These are phyloP conservation scores for Lithobius niger DNA, from an alignment of 1,140 invertebrate species.

Conservation along the genomic window DNA sequence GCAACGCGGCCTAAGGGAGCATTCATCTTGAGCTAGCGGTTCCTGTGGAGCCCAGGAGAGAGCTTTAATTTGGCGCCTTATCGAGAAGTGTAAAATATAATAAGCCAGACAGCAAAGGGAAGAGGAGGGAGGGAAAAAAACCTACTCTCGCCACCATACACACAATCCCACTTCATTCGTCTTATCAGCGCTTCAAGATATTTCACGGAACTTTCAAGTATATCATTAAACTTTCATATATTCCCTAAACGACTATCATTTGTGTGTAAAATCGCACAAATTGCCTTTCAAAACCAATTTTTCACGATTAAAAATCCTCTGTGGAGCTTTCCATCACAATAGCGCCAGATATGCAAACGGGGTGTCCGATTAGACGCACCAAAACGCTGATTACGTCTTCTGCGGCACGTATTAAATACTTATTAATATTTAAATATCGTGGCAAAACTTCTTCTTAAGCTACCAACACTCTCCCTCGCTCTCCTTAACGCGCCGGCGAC, in stretches of 20 bases:
- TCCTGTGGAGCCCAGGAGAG: background rate
- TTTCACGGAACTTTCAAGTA: constrained; percentile 10
- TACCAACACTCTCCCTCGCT: too few relatives aligned
- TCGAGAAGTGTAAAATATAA: constrained; percentile 8
- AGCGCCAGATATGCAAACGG: constrained; percentile 11
- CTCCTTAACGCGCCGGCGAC: too few relatives aligned
- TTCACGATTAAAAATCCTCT: constrained; percentile 13
- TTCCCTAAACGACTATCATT: constrained; percentile 11
- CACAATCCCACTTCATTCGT: constrained; percentile 6
- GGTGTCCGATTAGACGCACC: background rate
- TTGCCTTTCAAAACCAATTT: constrained; percentile 14
- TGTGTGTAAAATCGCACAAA: constrained; percentile 14
- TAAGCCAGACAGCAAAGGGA: background rate
- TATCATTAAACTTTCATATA: constrained; percentile 13
- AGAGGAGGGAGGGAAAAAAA: background rate
- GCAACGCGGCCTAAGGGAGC: background rate
- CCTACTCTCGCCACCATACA: background rate
- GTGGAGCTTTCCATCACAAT: constrained; percentile 10
- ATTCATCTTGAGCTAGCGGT: background rate
- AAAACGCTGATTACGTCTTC: background rate
- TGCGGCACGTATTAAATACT: background rate
- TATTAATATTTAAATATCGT: constrained; percentile 10
- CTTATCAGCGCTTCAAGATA: constrained; percentile 12
- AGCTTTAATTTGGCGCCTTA: constrained; percentile 5
- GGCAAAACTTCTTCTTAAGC: too few relatives aligned